Base-by-base conservation (phyloP, 2,888 invertebrate genomes). In the Cheilosia vernalis region DNA sequence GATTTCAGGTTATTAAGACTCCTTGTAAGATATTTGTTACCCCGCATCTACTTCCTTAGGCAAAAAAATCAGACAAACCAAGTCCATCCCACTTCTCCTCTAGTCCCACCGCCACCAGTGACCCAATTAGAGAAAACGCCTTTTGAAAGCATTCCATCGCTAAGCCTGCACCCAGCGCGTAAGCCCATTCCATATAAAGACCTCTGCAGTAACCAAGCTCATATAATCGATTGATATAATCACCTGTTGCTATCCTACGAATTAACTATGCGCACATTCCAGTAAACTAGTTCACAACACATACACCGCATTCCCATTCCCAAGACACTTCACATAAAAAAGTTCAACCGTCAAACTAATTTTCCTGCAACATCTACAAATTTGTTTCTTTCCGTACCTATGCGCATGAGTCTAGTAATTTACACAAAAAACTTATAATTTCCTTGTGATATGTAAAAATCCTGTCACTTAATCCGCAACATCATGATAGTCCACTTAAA, bases 381-480 rank as follows among this genome's bases (percentile, higher is more conserved):
- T 37, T 9, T 27, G 21, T 42, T 19, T 30, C 17, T 13, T 51
- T 21, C 15, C 33, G 2, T 24, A 19, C 13, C 15, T n/a, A n/a
- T 44, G 15, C 19, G 49, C 27, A 51, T 61, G 27, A 19, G 5
- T 60, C 17, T 0, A n/a, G 49, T 44, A 61, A 77, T 77, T 77
- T 61, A 79, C 51, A 79, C 56, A 74, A 67, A 67, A 82, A 84
- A 69, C 79, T 83, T 69, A 79, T 84, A 79, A 84, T 79, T 84
- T 84, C 79, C 83, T 79, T 79, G 73, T 21, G 74, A 49, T 79
- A 79, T 79, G 79, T 78, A 83, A 82, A 82, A 74, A 84, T 74
- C 73, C 73, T 84, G 76, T 76, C 61, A 70, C 55, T 66, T 74
- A 19, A 66, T 10, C 40, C 64, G 66, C n/a, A n/a, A 24, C 74